phyloP scores from a whole-genome alignment of 2,888 invertebrate species.

The Galeruca laticollis region DNA sequence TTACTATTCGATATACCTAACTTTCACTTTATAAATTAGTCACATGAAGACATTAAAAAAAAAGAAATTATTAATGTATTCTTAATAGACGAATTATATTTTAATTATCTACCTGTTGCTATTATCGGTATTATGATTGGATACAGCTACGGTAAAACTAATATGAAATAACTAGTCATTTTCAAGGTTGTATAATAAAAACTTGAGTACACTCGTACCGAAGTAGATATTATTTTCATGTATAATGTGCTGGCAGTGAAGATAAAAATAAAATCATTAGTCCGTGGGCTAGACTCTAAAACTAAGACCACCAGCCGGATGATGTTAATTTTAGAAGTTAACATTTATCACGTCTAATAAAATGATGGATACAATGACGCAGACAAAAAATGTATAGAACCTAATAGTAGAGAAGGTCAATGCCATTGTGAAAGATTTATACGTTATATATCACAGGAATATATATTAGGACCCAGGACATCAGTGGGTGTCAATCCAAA shows the following conservation, averaged over 20 bases:
- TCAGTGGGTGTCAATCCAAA: too few species aligned
- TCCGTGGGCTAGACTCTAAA: constrained; percentile 16
- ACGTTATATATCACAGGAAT: too few species aligned
- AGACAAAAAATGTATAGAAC: too few species aligned
- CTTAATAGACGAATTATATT: background rate
- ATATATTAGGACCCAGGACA: too few species aligned
- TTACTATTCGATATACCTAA: too few species aligned
- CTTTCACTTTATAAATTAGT: too few species aligned
- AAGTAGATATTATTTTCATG: constrained; percentile 22
- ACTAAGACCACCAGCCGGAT: background rate
- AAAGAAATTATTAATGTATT: too few species aligned
- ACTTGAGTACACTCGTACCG: constrained; percentile 34
- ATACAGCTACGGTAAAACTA: background rate
- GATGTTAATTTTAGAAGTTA: background rate
- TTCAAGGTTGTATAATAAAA: constrained; percentile 30
- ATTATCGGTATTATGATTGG: background rate
- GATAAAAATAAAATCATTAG: constrained; percentile 37
- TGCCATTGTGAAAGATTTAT: too few species aligned
- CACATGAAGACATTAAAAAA: too few species aligned
- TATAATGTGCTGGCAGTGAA: constrained; percentile 28
- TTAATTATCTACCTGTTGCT: background rate
- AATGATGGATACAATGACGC: background rate
- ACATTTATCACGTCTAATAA: background rate
- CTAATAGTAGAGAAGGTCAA: too few species aligned
- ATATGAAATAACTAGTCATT: constrained; percentile 15